Percentiles rank a stretch among this genome's conserved stretches.
Conservation (phyloP, 2,113 vertebrate species). For the Plectropomus leopardus region DNA sequence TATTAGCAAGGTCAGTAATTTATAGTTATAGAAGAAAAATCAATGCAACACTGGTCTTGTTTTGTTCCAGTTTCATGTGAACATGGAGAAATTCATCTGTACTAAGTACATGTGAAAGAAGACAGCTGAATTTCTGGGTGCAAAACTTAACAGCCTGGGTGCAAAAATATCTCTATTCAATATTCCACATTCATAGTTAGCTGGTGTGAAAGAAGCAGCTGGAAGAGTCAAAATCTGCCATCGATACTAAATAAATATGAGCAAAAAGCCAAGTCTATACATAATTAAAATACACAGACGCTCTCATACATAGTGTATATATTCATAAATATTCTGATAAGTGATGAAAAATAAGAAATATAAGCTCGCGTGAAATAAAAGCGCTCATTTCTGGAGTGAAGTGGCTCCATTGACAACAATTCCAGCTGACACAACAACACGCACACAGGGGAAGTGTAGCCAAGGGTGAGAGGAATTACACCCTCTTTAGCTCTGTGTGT, state of each 20-base stretch:
- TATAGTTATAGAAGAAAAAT: no score
- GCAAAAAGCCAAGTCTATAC: not conserved
- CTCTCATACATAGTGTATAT: no score
- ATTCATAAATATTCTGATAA: slow-evolving; percentile 8
- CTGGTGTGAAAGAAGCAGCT: not conserved
- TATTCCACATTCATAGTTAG: not conserved
- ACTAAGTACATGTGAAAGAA: not conserved
- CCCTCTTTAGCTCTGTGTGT: not conserved
- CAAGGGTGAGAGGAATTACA: slow-evolving; percentile 43
- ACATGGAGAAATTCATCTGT: not conserved
- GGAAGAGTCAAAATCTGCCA: not conserved
- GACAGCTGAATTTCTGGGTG: no score
- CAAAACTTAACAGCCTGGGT: not conserved
- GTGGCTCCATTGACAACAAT: slow-evolving; percentile 35
- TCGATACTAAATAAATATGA: not conserved
- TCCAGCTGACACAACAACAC: slow-evolving; percentile 56
- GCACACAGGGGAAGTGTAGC: slow-evolving; percentile 18
- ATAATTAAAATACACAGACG: not conserved
- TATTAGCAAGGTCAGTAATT: no score
- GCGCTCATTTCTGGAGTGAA: not conserved
- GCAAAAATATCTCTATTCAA: not conserved
- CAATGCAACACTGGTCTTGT: not conserved
- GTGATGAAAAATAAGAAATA: not conserved
- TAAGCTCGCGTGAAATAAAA: not conserved
- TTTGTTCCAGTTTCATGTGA: no score